Evolutionary conservation across 2,797 vertebrate species (phyloP).

Genomic region (Heterohyrax brucei): DNA sequence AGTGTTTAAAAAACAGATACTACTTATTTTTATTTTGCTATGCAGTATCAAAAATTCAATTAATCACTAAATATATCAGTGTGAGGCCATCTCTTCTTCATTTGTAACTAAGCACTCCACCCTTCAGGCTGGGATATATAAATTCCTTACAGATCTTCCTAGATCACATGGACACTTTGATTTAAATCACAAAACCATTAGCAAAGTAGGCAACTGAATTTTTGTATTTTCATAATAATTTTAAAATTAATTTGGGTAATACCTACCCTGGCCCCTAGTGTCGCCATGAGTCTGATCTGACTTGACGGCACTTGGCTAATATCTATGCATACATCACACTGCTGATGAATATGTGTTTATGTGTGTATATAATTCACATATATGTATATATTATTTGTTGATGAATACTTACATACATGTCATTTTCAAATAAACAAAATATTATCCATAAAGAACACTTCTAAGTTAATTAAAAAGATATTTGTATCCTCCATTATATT

Average conservation of each 20-base stretch:
- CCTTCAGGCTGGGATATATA: background rate
- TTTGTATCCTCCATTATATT: background rate
- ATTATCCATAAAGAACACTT: background rate
- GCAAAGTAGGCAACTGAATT: background rate
- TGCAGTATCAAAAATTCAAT: background rate
- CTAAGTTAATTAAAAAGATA: slow-evolving; percentile 59
- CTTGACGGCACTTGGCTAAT: background rate
- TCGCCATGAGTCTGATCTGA: too few species aligned
- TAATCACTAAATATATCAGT: slow-evolving; percentile 30
- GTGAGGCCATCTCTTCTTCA: slow-evolving; percentile 15
- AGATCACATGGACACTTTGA: background rate
- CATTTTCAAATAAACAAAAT: background rate
- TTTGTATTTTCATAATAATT: background rate
- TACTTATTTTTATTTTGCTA: slow-evolving; percentile 54
- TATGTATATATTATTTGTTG: background rate
- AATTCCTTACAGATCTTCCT: slow-evolving; percentile 10
- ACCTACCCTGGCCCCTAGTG: too few species aligned
- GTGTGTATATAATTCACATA: background rate
- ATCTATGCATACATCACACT: background rate
- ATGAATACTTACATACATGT: background rate
- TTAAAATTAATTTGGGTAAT: slow-evolving; percentile 6
- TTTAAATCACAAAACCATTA: slow-evolving; percentile 1
- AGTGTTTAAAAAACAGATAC: slow-evolving; percentile 49
- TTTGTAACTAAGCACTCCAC: background rate
- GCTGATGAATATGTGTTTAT: background rate